phyloP scores from a whole-genome alignment of 2,888 invertebrate species.

The Stratiomys singularior region DNA sequence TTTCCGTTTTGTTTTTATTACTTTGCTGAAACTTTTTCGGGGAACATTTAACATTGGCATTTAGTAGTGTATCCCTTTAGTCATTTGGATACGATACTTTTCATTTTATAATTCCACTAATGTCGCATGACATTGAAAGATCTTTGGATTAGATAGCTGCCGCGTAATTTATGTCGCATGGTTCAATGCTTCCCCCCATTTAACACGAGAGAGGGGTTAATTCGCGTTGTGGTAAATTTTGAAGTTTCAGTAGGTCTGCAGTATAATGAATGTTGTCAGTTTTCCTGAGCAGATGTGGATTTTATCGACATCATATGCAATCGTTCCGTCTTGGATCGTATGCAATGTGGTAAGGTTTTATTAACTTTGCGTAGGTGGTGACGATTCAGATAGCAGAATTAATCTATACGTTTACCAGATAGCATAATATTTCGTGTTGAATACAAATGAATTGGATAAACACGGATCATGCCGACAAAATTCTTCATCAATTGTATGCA shows the following conservation, averaged over 20 bases:
- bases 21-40: too few species aligned
- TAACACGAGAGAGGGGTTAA: conserved; percentile 6
- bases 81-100: background rate
- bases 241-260: background rate
- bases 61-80: background rate
- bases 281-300: background rate
- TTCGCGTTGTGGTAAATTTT: conserved; percentile 6
- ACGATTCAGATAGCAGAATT: too few species aligned
- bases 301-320: background rate
- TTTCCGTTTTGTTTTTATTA: too few species aligned
- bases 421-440: too few species aligned
- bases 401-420: too few species aligned
- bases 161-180: conserved; percentile 35
- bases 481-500: too few species aligned
- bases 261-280: background rate
- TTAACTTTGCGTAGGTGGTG: too few species aligned
- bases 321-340: too few species aligned
- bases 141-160: conserved; percentile 17
- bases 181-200: conserved; percentile 23
- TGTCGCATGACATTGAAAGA: conserved; percentile 25
- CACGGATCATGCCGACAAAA: too few species aligned
- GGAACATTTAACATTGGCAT: too few species aligned
- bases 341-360: too few species aligned
- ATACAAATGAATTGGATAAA: too few species aligned
- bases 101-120: conserved; percentile 20